These are phyloP conservation scores for Sarcophilus harrisii DNA, from an alignment of 2,797 vertebrate species.

Conservation along the genomic window DNA sequence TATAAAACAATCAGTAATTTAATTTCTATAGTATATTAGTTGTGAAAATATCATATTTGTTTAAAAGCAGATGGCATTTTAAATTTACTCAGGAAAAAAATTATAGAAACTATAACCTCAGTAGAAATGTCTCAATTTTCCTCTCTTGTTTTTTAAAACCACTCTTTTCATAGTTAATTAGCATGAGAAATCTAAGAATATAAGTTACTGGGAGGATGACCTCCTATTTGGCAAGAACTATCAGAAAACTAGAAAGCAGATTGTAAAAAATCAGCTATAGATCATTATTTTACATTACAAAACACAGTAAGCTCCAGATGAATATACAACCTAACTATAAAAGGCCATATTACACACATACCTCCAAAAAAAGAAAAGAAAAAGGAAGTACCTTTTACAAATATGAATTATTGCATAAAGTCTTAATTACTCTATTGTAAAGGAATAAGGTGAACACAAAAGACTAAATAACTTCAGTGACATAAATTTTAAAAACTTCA, in stretches of 20 bases:
- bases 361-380: background rate
- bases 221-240: background rate
- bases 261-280: background rate
- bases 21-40: constrained; percentile 43
- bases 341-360: background rate
- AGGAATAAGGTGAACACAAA: background rate
- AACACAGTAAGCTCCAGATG: background rate
- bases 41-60: constrained; percentile 29
- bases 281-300: background rate
- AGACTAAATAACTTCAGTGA: background rate
- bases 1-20: constrained; percentile 44
- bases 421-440: background rate
- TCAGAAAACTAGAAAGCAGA: background rate
- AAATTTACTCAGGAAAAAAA: constrained; percentile 3
- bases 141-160: constrained; percentile 9
- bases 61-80: background rate
- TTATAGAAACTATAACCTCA: background rate
- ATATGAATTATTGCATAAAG: background rate
- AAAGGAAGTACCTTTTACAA: background rate
- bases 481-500: background rate
- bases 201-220: background rate
- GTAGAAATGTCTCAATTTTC: constrained; percentile 17
- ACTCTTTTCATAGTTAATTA: background rate
- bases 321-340: background rate
- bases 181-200: background rate